These are phyloP conservation scores for Megalops cyprinoides DNA, from an alignment of 2,797 vertebrate species.

Conservation along the genomic window DNA sequence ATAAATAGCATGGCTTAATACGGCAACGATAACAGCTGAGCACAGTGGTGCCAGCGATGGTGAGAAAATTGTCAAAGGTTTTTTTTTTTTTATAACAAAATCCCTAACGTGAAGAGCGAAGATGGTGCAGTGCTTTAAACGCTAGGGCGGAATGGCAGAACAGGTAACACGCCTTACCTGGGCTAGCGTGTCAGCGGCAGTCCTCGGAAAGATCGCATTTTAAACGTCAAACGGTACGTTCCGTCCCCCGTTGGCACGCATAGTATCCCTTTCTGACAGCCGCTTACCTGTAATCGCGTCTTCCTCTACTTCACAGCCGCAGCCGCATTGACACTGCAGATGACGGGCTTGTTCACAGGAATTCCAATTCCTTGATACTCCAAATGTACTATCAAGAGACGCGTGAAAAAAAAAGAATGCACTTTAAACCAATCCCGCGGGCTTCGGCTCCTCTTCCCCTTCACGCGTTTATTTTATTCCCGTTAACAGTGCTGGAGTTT, in stretches of 20 bases:
- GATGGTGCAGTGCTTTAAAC: slow-evolving; percentile 68
- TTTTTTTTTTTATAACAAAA: slow-evolving; percentile 6
- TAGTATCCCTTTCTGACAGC: slow-evolving; percentile 43
- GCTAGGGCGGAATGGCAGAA: slow-evolving; percentile 41
- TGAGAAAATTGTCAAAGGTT: slow-evolving; percentile 28
- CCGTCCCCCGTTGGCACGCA: slow-evolving; percentile 13
- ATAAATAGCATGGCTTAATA: slow-evolving; percentile 1
- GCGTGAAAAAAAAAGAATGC: slow-evolving; percentile 15
- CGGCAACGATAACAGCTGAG: not conserved
- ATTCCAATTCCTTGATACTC: slow-evolving; percentile 67
- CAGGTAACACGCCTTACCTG: slow-evolving; percentile 73
- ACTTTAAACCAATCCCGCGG: slow-evolving; percentile 30
- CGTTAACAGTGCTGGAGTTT: slow-evolving; percentile 46
- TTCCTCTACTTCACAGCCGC: slow-evolving; percentile 78
- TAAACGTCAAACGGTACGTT: slow-evolving; percentile 29
- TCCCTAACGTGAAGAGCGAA: slow-evolving; percentile 56
- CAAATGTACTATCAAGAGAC: slow-evolving; percentile 36
- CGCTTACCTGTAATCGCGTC: slow-evolving; percentile 86
- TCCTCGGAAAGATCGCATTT: slow-evolving; percentile 34
- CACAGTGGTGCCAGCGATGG: not conserved
- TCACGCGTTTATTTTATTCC: slow-evolving; percentile 59
- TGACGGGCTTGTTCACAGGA: slow-evolving; percentile 79
- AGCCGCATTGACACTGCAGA: slow-evolving; percentile 95
- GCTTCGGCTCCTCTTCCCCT: slow-evolving; percentile 49
- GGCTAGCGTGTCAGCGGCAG: slow-evolving; percentile 53